Percentiles rank a stretch among this genome's conserved stretches.
phyloP scores from a whole-genome alignment of 2,888 invertebrate species.

The Podabrus alpinus region DNA sequence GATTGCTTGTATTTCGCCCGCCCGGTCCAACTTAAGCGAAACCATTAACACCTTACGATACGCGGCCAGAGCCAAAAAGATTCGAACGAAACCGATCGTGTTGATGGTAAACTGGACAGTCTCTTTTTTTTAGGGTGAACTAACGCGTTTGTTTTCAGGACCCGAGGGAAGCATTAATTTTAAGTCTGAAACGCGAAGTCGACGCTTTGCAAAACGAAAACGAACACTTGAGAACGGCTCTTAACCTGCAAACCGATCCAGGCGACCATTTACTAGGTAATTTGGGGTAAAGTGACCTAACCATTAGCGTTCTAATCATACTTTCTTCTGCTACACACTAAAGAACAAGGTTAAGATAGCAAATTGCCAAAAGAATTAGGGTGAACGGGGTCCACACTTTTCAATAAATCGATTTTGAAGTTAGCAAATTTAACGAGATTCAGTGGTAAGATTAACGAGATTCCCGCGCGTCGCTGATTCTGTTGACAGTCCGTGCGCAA shows the following conservation, averaged over 20 bases:
- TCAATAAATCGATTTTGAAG: too few species aligned
- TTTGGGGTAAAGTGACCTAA: too few species aligned
- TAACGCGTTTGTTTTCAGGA: slow-evolving; percentile 62
- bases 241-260: slow-evolving; percentile 63
- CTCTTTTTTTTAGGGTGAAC: not conserved
- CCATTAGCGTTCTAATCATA: too few species aligned
- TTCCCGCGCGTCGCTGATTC: too few species aligned
- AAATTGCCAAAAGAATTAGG: too few species aligned
- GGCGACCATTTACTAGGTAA: slow-evolving; percentile 48
- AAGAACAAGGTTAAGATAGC: too few species aligned
- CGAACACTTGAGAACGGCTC: slow-evolving; percentile 78
- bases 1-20: slow-evolving; percentile 95
- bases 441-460: too few species aligned
- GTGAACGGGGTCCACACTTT: too few species aligned
- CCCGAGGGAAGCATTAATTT: slow-evolving; percentile 87
- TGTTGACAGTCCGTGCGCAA: too few species aligned
- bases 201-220: slow-evolving; percentile 85
- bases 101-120: slow-evolving; percentile 76
- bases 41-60: slow-evolving; percentile 90
- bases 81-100: slow-evolving; percentile 89
- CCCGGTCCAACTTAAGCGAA: slow-evolving; percentile 82
- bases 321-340: too few species aligned
- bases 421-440: too few species aligned
- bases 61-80: slow-evolving; percentile 89
- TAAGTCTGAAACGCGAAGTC: slow-evolving; percentile 87